These are phyloP conservation scores for Campoplex nolae DNA, from an alignment of 2,888 invertebrate genomes.

Conservation along the genomic window DNA sequence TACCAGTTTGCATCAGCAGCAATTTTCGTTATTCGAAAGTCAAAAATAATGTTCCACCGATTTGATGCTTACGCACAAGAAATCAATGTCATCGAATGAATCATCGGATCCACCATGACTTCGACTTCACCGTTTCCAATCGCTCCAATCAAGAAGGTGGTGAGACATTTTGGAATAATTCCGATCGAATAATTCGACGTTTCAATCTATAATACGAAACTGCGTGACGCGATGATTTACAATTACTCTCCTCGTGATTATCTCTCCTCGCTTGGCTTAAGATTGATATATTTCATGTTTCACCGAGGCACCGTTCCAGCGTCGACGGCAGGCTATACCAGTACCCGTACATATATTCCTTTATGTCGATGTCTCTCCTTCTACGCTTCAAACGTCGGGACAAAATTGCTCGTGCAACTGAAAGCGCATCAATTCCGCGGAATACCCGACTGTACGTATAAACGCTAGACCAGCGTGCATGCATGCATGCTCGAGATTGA, in stretches of 20 bases:
- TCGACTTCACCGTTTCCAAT: neutral
- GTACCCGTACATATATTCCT: neutral
- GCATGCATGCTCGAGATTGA: constrained; percentile 67
- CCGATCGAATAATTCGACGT: constrained; percentile 49
- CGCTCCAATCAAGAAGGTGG: neutral
- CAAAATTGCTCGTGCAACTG: constrained; percentile 70
- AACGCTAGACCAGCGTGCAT: constrained; percentile 52
- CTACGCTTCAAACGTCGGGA: constrained; percentile 52
- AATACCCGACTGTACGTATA: constrained; percentile 56
- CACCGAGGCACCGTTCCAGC: constrained; percentile 46
- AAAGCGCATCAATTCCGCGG: constrained; percentile 69
- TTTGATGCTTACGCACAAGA: no score
- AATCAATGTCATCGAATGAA: neutral
- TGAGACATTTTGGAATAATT: constrained; percentile 33
- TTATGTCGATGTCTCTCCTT: constrained; percentile 33
- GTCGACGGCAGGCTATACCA: neutral
- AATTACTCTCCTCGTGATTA: constrained; percentile 66
- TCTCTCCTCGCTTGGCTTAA: constrained; percentile 69
- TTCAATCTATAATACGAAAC: constrained; percentile 20
- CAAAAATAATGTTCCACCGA: no score
- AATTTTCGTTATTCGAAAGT: no score
- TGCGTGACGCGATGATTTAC: constrained; percentile 66
- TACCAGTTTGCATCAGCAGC: no score
- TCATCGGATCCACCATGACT: neutral
- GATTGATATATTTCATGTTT: constrained; percentile 69